These are phyloP conservation scores for Acanthoscelides obtectus DNA, from an alignment of 2,888 invertebrate species.

Conservation along the genomic window DNA sequence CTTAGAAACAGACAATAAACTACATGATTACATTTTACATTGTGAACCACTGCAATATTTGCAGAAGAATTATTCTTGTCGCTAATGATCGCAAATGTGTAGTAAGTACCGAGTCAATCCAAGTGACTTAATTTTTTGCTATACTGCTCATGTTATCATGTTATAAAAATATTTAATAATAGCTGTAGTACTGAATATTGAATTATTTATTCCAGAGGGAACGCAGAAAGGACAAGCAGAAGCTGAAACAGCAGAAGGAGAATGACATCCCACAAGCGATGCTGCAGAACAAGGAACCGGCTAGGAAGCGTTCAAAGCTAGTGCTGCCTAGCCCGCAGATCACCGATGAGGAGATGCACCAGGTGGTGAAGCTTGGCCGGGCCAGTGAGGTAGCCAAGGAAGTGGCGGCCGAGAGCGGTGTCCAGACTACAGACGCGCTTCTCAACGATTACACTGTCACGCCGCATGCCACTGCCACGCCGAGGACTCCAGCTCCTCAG, in stretches of 20 bases:
- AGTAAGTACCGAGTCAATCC: too few species aligned
- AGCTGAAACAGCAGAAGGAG: slow-evolving; percentile 91
- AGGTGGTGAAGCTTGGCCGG: slow-evolving; percentile 88
- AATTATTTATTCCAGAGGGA: slow-evolving; percentile 59
- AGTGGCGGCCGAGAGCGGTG: slow-evolving; percentile 73
- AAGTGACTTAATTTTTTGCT: too few species aligned
- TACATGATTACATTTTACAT: too few species aligned
- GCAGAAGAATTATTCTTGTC: too few species aligned
- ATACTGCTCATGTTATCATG: too few species aligned
- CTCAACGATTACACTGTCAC: slow-evolving; percentile 87
- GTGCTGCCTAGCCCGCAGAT: slow-evolving; percentile 97
- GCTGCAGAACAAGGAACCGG: slow-evolving; percentile 82
- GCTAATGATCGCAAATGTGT: too few species aligned
- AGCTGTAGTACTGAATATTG: too few species aligned
- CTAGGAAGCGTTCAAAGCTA: slow-evolving; percentile 89
- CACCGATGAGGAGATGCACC: slow-evolving; percentile 85
- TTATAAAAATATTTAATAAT: too few species aligned
- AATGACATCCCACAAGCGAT: slow-evolving; percentile 91
- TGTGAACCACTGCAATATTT: too few species aligned
- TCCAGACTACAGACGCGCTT: slow-evolving; percentile 76
- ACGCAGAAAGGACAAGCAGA: slow-evolving; percentile 91
- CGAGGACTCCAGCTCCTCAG: slow-evolving; percentile 80
- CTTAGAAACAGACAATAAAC: too few species aligned
- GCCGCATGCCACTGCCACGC: slow-evolving; percentile 63
- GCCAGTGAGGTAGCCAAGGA: slow-evolving; percentile 89